Percentiles rank a stretch among this genome's conserved stretches.
phyloP scores from a whole-genome alignment of 2,888 invertebrate genomes.

The Drosophila robusta region DNA sequence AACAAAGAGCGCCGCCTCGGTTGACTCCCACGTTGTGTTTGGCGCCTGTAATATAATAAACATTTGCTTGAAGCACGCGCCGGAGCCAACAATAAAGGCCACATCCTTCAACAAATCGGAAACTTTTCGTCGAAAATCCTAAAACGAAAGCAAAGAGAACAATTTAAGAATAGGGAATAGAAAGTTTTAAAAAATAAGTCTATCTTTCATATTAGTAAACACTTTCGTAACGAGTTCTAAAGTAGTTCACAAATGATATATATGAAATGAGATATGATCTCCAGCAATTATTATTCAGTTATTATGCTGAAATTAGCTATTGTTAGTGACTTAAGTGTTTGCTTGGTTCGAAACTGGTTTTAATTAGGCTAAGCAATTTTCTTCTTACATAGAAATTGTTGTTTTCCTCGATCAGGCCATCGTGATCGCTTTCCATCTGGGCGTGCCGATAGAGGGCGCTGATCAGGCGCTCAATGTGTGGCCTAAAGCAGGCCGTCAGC shows the following conservation, averaged over 20 bases:
- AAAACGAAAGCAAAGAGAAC: too few species aligned
- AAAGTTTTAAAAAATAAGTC: slow-evolving; percentile 3
- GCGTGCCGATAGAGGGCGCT: slow-evolving; percentile 96
- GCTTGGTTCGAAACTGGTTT: too few species aligned
- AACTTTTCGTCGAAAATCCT: slow-evolving; percentile 93
- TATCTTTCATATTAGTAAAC: too few species aligned
- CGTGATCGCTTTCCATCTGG: slow-evolving; percentile 97
- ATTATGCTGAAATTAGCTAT: too few species aligned
- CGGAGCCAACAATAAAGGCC: slow-evolving; percentile 97
- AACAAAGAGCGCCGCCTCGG: slow-evolving; percentile 96
- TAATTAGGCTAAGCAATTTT: neutral
- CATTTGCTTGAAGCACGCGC: slow-evolving; percentile 96
- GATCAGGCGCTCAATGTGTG: slow-evolving; percentile 95
- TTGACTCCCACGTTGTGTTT: slow-evolving; percentile 94
- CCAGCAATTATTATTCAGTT: too few species aligned
- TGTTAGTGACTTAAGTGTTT: too few species aligned
- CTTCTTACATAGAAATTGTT: slow-evolving; percentile 91
- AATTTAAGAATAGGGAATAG: neutral
- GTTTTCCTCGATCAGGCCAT: slow-evolving; percentile 92
- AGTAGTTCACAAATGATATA: too few species aligned
- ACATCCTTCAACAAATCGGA: slow-evolving; percentile 98
- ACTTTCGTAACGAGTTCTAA: too few species aligned
- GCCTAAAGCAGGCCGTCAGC: slow-evolving; percentile 93
- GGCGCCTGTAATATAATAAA: slow-evolving; percentile 90
- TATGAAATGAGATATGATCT: neutral